Evolutionary conservation across 2,113 vertebrate genomes (phyloP), one percentile per base, ranked within the genome.

Genomic region (Passer domesticus): DNA sequence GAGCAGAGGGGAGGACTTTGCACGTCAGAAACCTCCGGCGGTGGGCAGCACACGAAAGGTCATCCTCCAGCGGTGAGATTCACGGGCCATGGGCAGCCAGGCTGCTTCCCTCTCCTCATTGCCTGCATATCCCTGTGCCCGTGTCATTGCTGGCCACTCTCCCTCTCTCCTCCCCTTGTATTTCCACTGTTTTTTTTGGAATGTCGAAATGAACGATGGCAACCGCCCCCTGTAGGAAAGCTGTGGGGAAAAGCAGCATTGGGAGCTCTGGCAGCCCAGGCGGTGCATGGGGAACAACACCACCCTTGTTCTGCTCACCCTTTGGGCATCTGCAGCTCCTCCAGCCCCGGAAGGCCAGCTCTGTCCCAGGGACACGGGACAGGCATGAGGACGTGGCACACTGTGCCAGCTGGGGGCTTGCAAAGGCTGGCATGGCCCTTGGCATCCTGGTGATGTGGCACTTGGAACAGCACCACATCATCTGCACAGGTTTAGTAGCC

Each of bases 71-170:
- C 76, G 2, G 14, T 73, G 84, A 91, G 96, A 94, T 95, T 89
- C 95, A 84, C 62, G 93, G 93, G 94, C 95, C 92, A 55, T 80
- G 88, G 87, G 83, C 37, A 3, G 82, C 68, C 52, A 35, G 92
- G 90, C 75, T 13, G 41, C 88, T 88, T 72, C 77, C 47, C 76
- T 92, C 92, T 90, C 86, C 94, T 97, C 97, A 95, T 97, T 97
- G 97, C 90, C 90, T 86, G 81, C 97, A 88, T 97, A 91, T 63
- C 81, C 96, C 92, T 94, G 83, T 90, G 76, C 74, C 90, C 91
- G 35, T 64, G 87, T 96, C 95, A 92, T 58, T 30, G 20, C n/a
- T 20, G 58, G 88, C 27, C 59, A 15, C 72, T 89, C 74, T 69
- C 75, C 44, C 66, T 90, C 43, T 21, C 87, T 73, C 88, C 82